Evolutionary conservation across 92 coral and sea anemone genomes (phyloP), one percentile per base, ranked within the genome.

Genomic region (Blastomussa wellsi): DNA sequence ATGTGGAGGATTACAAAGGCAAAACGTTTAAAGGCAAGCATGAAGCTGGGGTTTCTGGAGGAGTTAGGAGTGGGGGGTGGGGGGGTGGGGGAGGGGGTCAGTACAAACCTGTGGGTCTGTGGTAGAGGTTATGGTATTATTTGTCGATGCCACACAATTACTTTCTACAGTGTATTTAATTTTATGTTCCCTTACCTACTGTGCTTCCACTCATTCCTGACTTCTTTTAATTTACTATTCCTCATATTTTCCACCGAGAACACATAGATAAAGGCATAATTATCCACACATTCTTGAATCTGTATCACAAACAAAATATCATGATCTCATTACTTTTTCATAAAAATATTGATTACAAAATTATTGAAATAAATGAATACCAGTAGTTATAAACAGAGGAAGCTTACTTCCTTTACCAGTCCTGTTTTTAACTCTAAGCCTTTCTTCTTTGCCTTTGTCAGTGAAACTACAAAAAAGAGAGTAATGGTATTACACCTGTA

Each of bases 211-310:
- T 94, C 84, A 29, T 96, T 90, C 74, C 98, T 90, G 13, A 92
- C 98, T 86, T 96, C 98, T 81, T 96, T 96, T 53, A 96, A 86
- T 51, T 96, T 96, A 74, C 93, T 90, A 79, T 96, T 96, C 76
- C 98, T 94, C 98, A 96, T 96, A 77, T 96, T 96, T 80, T 96
- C 98, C 60, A 96, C 98, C 73, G 98, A 96, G 82, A 94, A 96
- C 66, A 96, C 96, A 91, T 94, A 96, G 32, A 96, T 75, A 60
- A 82, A 87, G 32, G 98, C 94, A 86, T 94, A 96, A 64, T 93
- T 82, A 77, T 96, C 98, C 31, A 96, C 95, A 84, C 96, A 94
- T 19, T 87, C 90, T 88, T 92, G 98, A 20, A 96, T 91, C 98
- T 95, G 59, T 1, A 2, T 64, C 75, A 82, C 37, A 72, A 49